Evolutionary conservation across 2,888 invertebrate species (phyloP).

Genomic region (Opisthograptis luteolata): DNA sequence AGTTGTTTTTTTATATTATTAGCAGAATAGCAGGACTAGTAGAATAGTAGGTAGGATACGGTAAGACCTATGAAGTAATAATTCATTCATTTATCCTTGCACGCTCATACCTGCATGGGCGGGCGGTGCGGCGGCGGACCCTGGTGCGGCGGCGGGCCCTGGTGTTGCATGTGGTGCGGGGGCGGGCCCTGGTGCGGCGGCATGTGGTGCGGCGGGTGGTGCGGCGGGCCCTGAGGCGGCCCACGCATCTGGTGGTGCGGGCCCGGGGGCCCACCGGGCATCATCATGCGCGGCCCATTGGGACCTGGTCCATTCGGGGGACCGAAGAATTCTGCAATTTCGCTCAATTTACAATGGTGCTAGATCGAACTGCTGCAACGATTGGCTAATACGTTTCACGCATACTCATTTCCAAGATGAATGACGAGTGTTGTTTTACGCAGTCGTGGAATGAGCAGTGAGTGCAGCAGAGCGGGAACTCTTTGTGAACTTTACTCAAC

Average conservation of each 20-base stretch:
- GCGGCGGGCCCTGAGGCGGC: slow-evolving; percentile 73
- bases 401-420: too few relatives aligned
- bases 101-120: slow-evolving; percentile 80
- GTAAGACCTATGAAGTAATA: too few relatives aligned
- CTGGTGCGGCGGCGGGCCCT: slow-evolving; percentile 83
- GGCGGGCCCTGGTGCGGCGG: slow-evolving; percentile 76
- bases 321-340: slow-evolving; percentile 71
- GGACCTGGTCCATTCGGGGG: slow-evolving; percentile 79
- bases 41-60: too few relatives aligned
- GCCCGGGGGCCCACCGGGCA: slow-evolving; percentile 58
- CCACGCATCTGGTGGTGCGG: slow-evolving; percentile 74
- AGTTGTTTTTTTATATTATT: too few relatives aligned
- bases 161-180: slow-evolving; percentile 71
- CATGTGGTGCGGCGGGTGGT: slow-evolving; percentile 72
- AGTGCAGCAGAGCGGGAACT: too few relatives aligned
- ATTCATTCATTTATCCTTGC: neutral
- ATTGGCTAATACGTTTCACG: too few relatives aligned
- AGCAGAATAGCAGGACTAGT: too few relatives aligned
- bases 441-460: too few relatives aligned
- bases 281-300: slow-evolving; percentile 70
- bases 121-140: slow-evolving; percentile 84
- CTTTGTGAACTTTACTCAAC: too few relatives aligned
- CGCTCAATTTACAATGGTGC: too few relatives aligned
- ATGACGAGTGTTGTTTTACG: too few relatives aligned
- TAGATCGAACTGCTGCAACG: too few relatives aligned